Base-by-base conservation (phyloP, 2,113 vertebrate species). In the Ptilorrhoa leucosticta region DNA sequence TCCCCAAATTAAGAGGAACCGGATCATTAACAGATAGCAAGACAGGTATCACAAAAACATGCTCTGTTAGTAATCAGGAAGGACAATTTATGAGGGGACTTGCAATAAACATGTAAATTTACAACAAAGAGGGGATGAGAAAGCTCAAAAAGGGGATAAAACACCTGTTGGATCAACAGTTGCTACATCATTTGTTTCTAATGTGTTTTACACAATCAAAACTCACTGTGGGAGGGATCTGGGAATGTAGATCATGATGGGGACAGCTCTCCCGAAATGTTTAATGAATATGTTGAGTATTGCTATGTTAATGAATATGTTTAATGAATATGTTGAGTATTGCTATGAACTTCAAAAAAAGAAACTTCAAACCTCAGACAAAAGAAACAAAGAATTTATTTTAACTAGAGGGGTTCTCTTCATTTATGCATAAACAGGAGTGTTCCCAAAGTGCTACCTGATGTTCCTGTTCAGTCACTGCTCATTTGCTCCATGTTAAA, bases 101-200 rank as follows among this genome's bases (percentile, higher is more conserved):
- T 83, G 37, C 15, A 81, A 60, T 30, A 57, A 92, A 87, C n/a
- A n/a, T 3, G 12, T 26, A 82, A 14, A 69, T 82, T 75, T 68
- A 71, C 44, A 87, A 61, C 47, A 69, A 57, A 75, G 14, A 48
- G 2, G 20, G 9, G 33, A 63, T 20, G 33, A 40, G 53, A 91
- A 64, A 84, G 40, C 51, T 91, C 53, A 60, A 56, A 80, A 51
- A 61, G 16, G 4, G 26, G 20, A 83, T 64, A 64, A 94, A 89
- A 68, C 69, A 91, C 42, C 66, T 71, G 40, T 19, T 50, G 31
- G 44, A 64, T 37, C 11, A 1, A 48, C 40, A 68, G 48, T 1
- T 65, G 57, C 37, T 82, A 30, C 27, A 76, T 15, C 18, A 76
- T 72, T 79, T 82, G 40, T 53, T 90, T 91, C 83, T 94, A 40